Conservation (phyloP, 1,140 invertebrate genomes). For the Magallana angulata region DNA sequence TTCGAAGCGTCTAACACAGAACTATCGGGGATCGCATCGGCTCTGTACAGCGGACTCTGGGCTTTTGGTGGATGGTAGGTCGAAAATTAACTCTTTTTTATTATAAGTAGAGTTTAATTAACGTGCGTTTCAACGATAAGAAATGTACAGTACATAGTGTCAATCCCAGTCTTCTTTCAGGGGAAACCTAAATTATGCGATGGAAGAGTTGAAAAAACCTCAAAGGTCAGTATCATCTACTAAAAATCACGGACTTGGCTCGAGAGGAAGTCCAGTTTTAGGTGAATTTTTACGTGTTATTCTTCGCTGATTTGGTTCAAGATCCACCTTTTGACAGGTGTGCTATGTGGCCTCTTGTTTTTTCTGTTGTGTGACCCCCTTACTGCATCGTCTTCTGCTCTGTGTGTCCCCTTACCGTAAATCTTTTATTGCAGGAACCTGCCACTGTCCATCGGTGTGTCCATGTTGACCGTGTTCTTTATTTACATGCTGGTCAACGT, state of each 20-base stretch:
- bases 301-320: too few relatives aligned
- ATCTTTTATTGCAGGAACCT: conserved; percentile 45
- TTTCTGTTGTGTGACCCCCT: background rate
- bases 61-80: conserved; percentile 54
- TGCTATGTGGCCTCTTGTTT: background rate
- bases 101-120: too few relatives aligned
- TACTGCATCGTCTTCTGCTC: too few relatives aligned
- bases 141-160: too few relatives aligned
- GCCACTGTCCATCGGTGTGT: conserved; percentile 42
- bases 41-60: conserved; percentile 54
- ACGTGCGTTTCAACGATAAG: too few relatives aligned
- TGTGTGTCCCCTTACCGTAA: background rate
- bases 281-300: too few relatives aligned
- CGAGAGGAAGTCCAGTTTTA: too few relatives aligned
- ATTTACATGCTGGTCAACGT: conserved; percentile 54
- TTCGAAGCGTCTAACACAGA: conserved; percentile 47
- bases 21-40: conserved; percentile 21
- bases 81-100: too few relatives aligned
- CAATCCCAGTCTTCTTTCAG: background rate
- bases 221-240: conserved; percentile 30
- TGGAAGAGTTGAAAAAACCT: conserved; percentile 51
- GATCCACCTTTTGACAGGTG: background rate
- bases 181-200: conserved; percentile 47
- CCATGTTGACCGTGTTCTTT: conserved; percentile 38
- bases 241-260: too few relatives aligned